Evolutionary conservation across 23 tunicate species (phyloP), one percentile per base, ranked within the genome.

Genomic region (Trididemnum clinides): DNA sequence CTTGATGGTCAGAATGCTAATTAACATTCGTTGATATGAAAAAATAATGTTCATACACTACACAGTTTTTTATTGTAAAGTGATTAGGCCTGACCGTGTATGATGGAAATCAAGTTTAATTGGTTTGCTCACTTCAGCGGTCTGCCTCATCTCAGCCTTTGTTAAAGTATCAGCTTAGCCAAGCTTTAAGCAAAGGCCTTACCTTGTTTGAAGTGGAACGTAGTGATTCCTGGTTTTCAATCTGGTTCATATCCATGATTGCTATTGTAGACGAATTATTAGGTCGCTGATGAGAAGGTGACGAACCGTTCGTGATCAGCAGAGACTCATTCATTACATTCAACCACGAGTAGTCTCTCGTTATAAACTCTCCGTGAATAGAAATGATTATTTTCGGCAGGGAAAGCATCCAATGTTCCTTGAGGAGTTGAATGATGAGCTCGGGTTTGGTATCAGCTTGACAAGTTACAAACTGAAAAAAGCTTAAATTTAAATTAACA

Each of bases 311-410:
- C 2, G 86, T 82, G 36, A 82, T 7, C 23, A 82, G 35, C 58
- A 39, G 28, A 36, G 90, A 57, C 33, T 87, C 85, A 23, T 71
- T 72, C 90, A 87, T 87, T 1, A 87, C 75, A 31, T 65, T 49
- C 39, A 44, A 25, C 90, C 90, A 87, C 7, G 79, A 50, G 50
- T 80, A 73, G 36, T 82, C 86, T 23, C 70, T 38, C 25, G 34
- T 63, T 19, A 33, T 22, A 28, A 82, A 82, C 7, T 82, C 70
- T 0, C 86, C 86, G 57, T 66, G 50, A 1, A 82, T 33, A 7
- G 62, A 64, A 34, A 82, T 63, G 30, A 82, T 34, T 1, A 82
- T 64, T n/a, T 82, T 82, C n/a, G 86, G 86, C 19, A 49, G 34
- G 1, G 54, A 6, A 1, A 82, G 10, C 23, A 30, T 25, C 86